These are phyloP conservation scores for Peromyscus melanophrys DNA, from an alignment of 2,797 vertebrate species.

Conservation along the genomic window DNA sequence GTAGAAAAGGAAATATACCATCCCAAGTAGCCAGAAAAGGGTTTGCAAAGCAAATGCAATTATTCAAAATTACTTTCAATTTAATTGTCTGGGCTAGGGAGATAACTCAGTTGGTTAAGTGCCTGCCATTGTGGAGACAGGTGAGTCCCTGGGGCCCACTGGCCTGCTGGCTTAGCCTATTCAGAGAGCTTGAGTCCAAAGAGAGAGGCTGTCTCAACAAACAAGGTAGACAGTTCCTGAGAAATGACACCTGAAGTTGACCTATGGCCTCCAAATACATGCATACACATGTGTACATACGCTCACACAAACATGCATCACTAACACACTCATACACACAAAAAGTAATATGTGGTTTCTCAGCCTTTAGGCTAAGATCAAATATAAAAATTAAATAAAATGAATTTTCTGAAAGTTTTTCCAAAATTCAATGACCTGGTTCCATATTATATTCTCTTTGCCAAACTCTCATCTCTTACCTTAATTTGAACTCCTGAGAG, in stretches of 20 bases:
- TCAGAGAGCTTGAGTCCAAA: not conserved
- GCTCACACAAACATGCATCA: not conserved
- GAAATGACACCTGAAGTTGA: not conserved
- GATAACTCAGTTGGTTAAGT: not conserved
- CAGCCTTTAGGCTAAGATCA: not conserved
- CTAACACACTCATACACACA: not conserved
- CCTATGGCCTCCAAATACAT: not conserved
- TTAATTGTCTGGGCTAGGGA: not conserved
- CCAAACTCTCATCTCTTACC: not conserved
- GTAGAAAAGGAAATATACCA: not conserved
- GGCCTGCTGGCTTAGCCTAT: not conserved
- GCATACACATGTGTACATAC: not conserved
- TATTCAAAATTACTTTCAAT: slow-evolving; percentile 21
- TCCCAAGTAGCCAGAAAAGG: not conserved
- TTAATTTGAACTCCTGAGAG: slow-evolving; percentile 12
- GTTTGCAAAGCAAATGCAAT: not conserved
- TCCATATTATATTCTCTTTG: not conserved
- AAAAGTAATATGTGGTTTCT: not conserved
- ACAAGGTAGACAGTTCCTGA: not conserved
- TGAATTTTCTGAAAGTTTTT: slow-evolving; percentile 41
- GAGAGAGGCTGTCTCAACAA: not conserved
- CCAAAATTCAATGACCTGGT: not conserved
- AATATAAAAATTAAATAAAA: not conserved
- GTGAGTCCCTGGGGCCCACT: not conserved
- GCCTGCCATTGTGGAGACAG: not conserved